Evolutionary conservation across 2,888 invertebrate species (phyloP), one percentile per base, ranked within the genome.

Genomic region (Sinohyriopsis cumingii): DNA sequence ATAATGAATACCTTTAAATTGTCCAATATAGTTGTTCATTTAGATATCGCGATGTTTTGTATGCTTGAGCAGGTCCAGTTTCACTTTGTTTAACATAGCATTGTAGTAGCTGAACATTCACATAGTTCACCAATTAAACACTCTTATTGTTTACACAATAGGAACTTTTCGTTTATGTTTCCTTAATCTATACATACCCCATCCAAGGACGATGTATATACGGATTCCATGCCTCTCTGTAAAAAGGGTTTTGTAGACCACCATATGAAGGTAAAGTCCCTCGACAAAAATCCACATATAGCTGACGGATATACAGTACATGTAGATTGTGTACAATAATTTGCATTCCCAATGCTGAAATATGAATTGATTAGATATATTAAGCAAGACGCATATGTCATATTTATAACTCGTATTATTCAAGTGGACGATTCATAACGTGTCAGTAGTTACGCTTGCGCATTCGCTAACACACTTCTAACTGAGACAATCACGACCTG

Each of bases 231-330:
- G 91, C 19, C 83, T 73, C 85, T 94, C 93, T 0, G 93, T 92
- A 86, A 93, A 93, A 45, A 94, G 90, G 0, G 94, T 93, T 72
- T 92, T 89, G 86, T 94, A 93, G 59, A 94, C 93, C 65, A 94
- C 90, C 89, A 93, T 94, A 86, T 93, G 93, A 24, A 94, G 90
- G 85, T 94, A 94, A 3, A 94, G 89, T 0, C 94, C 94, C 87
- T 94, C 94, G 92, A 94, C 93, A 55, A 94, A 90, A 54, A 94
- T 93, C 94, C 94, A 94, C 62, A 92, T 93, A 86, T 93, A 93
- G 86, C 94, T 94, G 7, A 93, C 93, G 59, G 92, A 90, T 63
- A 93, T 91, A 78, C 92, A 93, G 85, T 93, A 94, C 85, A 93
- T 92, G 92, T 93, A 93, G 22, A 93, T 78, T 73, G 92, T 92